Conservation (phyloP, 2,888 invertebrate species). For the Lobophora halterata region DNA sequence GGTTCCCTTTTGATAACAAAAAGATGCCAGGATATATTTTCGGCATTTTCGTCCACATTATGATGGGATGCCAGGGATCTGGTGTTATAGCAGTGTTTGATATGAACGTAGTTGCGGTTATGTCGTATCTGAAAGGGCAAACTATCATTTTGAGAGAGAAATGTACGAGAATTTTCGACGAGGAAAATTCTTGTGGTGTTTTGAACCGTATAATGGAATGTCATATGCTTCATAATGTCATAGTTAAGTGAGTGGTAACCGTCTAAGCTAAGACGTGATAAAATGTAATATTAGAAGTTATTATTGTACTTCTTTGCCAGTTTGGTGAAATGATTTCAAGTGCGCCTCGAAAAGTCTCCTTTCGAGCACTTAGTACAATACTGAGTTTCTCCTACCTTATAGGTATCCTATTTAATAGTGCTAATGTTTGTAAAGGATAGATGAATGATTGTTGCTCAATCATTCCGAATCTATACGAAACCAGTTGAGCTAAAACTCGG, state of each 20-base stretch:
- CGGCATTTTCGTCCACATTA: conserved; percentile 43
- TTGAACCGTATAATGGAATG: conserved; percentile 51
- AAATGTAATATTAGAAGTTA: neutral
- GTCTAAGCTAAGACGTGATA: no score
- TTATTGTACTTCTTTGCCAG: neutral
- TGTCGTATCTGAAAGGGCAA: conserved; percentile 62
- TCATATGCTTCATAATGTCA: conserved; percentile 51
- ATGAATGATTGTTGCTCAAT: no score
- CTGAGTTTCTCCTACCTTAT: no score
- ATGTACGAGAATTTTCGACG: conserved; percentile 44
- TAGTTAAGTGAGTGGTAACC: conserved; percentile 46
- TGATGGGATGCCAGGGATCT: conserved; percentile 45
- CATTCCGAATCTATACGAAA: no score
- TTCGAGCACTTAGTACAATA: no score
- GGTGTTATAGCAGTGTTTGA: conserved; percentile 52
- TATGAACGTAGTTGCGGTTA: conserved; percentile 49
- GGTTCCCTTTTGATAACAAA: conserved; percentile 61
- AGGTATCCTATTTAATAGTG: no score
- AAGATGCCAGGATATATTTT: conserved; percentile 51
- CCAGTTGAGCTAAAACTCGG: no score
- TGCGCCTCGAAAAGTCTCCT: no score
- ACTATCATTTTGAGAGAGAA: conserved; percentile 46
- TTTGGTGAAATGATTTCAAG: no score
- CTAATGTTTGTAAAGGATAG: no score
- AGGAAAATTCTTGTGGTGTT: conserved; percentile 19